Conservation (phyloP, 2,113 vertebrate genomes). For the Perognathus longimembris region DNA sequence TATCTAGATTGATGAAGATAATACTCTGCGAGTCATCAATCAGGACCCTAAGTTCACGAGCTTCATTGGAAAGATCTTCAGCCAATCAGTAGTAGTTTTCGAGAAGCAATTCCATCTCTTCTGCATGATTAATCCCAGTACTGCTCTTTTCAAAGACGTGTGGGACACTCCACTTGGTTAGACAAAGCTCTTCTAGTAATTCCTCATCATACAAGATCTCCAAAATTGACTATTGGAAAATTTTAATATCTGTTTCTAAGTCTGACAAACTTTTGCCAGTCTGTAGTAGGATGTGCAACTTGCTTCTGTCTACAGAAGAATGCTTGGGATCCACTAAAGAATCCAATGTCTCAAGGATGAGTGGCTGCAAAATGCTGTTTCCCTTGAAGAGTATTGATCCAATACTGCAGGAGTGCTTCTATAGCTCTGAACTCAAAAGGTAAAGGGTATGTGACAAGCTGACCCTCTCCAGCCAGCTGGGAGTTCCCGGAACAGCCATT, state of each 20-base stretch:
- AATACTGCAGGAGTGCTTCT: slow-evolving; percentile 96
- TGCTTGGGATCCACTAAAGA: slow-evolving; percentile 96
- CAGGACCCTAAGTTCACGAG: slow-evolving; percentile 93
- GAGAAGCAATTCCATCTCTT: slow-evolving; percentile 97
- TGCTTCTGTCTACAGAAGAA: slow-evolving; percentile 96
- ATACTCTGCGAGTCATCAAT: slow-evolving; percentile 98
- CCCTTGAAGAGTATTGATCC: slow-evolving; percentile 92
- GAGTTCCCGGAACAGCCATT: slow-evolving; percentile 93
- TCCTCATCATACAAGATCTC: slow-evolving; percentile 98
- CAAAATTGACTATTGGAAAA: slow-evolving; percentile 96
- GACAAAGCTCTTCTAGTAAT: slow-evolving; percentile 95
- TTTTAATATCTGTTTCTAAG: slow-evolving; percentile 97
- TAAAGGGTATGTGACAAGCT: slow-evolving; percentile 91
- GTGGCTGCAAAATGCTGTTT: slow-evolving; percentile 92
- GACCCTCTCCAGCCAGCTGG: slow-evolving; percentile 92
- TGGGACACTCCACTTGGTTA: slow-evolving; percentile 95
- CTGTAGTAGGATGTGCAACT: slow-evolving; percentile 95
- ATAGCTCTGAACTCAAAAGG: slow-evolving; percentile 99
- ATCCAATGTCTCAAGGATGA: slow-evolving; percentile 94
- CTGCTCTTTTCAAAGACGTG: slow-evolving; percentile 93
- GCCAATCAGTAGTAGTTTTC: slow-evolving; percentile 97
- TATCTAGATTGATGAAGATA: slow-evolving; percentile 98
- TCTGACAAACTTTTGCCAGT: slow-evolving; percentile 98
- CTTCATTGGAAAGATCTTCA: slow-evolving; percentile 94
- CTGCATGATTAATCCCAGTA: slow-evolving; percentile 94